Base-by-base conservation (phyloP, 2,888 invertebrate genomes). In the Melinaea marsaeus region DNA sequence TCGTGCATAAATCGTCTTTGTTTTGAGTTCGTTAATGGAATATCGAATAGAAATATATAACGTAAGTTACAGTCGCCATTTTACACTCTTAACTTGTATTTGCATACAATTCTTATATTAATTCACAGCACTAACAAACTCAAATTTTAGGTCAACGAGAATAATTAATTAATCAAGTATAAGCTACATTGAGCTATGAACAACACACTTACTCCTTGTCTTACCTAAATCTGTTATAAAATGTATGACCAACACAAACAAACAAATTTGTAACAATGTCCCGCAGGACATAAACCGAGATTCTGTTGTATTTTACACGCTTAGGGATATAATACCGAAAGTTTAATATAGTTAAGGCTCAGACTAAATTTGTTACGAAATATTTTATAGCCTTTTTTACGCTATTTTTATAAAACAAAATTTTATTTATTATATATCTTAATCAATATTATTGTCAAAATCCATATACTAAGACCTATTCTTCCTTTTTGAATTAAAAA, bases 191-290 rank as follows among this genome's bases (percentile, higher is more conserved):
- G 32, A 5, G 22, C 6, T 32, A 32, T 51, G 51, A 51, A 51
- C 32, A 32, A 32, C 32, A 32, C 32, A 32, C 51, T 51, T 32
- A 32, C 22, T 13, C 37, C 37, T 34, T 13, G 54, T 55, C 32
- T 55, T 55, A 55, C 42, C 45, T 45, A 46, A 55, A 66, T 48
- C 57, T 61, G 58, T 57, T 59, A 48, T 45, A 63, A 69, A 66
- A 65, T 63, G 55, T 64, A 64, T 66, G 61, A 57, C 47, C 58
- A 65, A 65, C 60, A 62, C 42, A 55, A 58, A 57, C 46, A 58
- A 65, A 63, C 54, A 59, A 58, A 59, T 62, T 58, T 45, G 55
- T 55, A 62, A 67, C 61, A 61, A 61, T 56, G 57, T 61, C 66
- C 62, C 63, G 57, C 42, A 63, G 56, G 64, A 63, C 58, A 57